Evolutionary conservation across 2,797 vertebrate genomes (phyloP).

Genomic region (Petrocephalus schoutedeni): DNA sequence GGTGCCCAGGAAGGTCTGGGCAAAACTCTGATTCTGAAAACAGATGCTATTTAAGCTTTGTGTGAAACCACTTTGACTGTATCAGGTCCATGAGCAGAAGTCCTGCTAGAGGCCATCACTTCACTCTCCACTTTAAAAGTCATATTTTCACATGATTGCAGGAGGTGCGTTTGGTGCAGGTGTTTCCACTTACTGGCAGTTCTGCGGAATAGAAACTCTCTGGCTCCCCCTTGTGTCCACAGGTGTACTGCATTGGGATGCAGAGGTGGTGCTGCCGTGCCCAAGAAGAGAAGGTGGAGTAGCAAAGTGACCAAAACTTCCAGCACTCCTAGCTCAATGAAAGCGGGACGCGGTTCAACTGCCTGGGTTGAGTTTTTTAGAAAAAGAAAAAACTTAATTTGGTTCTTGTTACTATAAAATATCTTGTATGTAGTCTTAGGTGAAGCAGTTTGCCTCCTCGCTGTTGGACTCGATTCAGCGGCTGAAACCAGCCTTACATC

Average conservation of each 20-base stretch:
- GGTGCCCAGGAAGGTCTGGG: not conserved
- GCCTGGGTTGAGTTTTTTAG: not conserved
- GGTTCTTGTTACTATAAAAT: not conserved
- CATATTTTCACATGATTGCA: not conserved
- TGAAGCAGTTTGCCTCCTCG: not conserved
- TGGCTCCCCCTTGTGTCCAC: conserved; percentile 27
- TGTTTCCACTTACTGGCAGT: not conserved
- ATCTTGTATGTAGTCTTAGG: not conserved
- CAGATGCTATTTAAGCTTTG: not conserved
- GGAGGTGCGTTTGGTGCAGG: not conserved
- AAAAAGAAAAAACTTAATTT: not conserved
- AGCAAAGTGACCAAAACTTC: conserved; percentile 68
- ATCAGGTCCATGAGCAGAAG: not conserved
- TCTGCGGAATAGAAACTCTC: conserved; percentile 2
- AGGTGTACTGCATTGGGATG: conserved; percentile 85
- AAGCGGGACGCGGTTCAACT: not conserved
- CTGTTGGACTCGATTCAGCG: not conserved
- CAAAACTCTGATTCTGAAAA: not conserved
- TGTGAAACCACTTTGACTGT: not conserved
- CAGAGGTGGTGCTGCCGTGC: conserved; percentile 82
- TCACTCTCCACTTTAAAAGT: not conserved
- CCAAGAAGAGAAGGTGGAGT: conserved; percentile 72
- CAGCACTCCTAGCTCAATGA: not conserved
- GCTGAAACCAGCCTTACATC: not conserved
- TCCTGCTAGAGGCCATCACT: not conserved